Base-by-base conservation (phyloP, 2,797 vertebrate genomes). In the Spondyliosoma cantharus region DNA sequence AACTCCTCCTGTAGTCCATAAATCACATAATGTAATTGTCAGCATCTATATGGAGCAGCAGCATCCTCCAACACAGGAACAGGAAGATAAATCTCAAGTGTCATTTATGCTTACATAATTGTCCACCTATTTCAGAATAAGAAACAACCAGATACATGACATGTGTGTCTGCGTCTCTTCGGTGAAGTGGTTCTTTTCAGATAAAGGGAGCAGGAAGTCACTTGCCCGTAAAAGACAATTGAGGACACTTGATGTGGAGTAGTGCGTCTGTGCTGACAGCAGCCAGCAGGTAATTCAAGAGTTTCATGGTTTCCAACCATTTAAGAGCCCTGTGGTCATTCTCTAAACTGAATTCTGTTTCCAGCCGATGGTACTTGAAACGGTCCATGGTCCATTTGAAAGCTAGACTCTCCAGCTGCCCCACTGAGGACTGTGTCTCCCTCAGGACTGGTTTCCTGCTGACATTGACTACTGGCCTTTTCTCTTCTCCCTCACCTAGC, bases 381-480 rank as follows among this genome's bases (percentile, higher is more conserved):
- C 48, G 43, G 66, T 82, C 80, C 45, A 82, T 27, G 74, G 77
- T 88, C 77, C 86, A 82, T 90, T 91, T 91, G 83, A 88, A 86
- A 75, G 83, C 58, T 13, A 58, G 79, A 85, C 87, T 62, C 73
- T 84, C 64, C 65, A 80, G 82, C 77, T 86, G 79, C 56, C 80
- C 80, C 20, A 20, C 42, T 2, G 61, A 88, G 82, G 68, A 70
- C 1, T 6, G 50, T 50, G 57, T 80, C 57, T 89, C 89, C 85
- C 87, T 61, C 49, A 78, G 87, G 91, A 86, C 69, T 49, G 46
- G 52, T 74, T 85, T 89, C 81, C 74, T 76, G 77, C 86, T 88
- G 90, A 89, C 86, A 83, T 70, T 6, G 76, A 65, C 71, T 80
- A 74, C 71, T 59, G 79, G 80, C 67, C 79, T 83, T 86, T 87